These are phyloP conservation scores for Danaus plexippus DNA, from an alignment of 1,140 invertebrate species.

Conservation along the genomic window DNA sequence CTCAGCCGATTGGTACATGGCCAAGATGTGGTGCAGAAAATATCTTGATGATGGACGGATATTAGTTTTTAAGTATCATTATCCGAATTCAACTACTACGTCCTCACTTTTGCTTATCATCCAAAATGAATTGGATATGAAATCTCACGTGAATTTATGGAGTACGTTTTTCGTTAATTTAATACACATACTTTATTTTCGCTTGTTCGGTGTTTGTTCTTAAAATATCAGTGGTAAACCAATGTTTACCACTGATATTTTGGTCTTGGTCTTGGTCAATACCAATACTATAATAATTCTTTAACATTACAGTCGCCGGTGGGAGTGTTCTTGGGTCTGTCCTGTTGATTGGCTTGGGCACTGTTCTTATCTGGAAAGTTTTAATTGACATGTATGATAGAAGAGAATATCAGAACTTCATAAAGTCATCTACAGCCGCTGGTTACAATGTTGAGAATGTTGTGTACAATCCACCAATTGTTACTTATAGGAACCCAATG, in stretches of 20 bases:
- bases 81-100: constrained; percentile 14
- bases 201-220: too few species aligned
- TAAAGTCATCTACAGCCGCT: constrained; percentile 23
- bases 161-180: constrained; percentile 31
- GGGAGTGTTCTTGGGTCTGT: constrained; percentile 34
- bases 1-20: constrained; percentile 14
- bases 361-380: constrained; percentile 47
- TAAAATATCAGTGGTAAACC: too few species aligned
- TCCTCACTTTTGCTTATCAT: constrained; percentile 31
- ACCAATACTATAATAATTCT: too few species aligned
- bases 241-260: too few species aligned
- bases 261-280: too few species aligned
- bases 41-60: constrained; percentile 29
- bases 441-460: constrained; percentile 38
- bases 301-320: constrained; percentile 37
- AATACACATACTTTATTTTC: too few species aligned
- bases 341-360: constrained; percentile 43
- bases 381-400: constrained; percentile 42
- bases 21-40: constrained; percentile 39
- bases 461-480: constrained; percentile 22
- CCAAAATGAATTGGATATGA: constrained; percentile 40
- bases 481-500: too few species aligned
- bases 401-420: constrained; percentile 44
- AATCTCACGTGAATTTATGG: constrained; percentile 33
- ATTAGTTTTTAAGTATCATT: constrained; percentile 41